Evolutionary conservation across 2,888 invertebrate genomes (phyloP).

Genomic region (Lepas anatifera): DNA sequence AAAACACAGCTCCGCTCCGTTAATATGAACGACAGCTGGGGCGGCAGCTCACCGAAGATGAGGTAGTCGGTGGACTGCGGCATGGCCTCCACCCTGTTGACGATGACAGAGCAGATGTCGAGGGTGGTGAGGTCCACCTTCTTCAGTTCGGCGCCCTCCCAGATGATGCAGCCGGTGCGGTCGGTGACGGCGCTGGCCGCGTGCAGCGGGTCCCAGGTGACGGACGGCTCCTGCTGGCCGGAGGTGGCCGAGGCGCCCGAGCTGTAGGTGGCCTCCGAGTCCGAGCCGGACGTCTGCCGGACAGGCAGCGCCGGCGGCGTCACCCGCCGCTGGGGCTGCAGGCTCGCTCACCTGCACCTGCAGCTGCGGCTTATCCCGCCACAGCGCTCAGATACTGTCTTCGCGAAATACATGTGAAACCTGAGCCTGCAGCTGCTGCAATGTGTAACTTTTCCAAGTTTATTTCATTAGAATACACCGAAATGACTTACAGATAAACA

Average conservation of each 20-base stretch:
- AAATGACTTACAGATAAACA: too few relatives aligned
- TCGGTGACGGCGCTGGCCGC: neutral
- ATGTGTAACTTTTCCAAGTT: too few relatives aligned
- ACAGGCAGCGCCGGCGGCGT: neutral
- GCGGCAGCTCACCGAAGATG: slow-evolving; percentile 42
- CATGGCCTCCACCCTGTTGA: slow-evolving; percentile 74
- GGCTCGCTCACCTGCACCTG: too few relatives aligned
- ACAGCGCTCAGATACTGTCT: too few relatives aligned
- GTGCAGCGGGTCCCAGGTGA: neutral
- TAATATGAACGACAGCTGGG: too few relatives aligned
- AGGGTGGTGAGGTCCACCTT: slow-evolving; percentile 87
- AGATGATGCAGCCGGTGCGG: slow-evolving; percentile 74
- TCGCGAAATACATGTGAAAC: too few relatives aligned
- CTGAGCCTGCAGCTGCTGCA: too few relatives aligned
- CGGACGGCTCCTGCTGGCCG: neutral
- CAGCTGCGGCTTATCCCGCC: too few relatives aligned
- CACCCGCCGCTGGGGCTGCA: too few relatives aligned
- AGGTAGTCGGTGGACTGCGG: slow-evolving; percentile 68
- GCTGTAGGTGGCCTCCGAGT: slow-evolving; percentile 1
- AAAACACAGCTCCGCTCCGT: too few relatives aligned
- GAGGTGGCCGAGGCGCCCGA: neutral
- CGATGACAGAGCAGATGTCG: slow-evolving; percentile 89
- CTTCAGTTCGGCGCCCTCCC: slow-evolving; percentile 79
- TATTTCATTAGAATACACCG: too few relatives aligned
- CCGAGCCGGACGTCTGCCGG: slow-evolving; percentile 3